These are phyloP conservation scores for Cryptocephalus moraei DNA, from an alignment of 2,888 invertebrate species.

Conservation along the genomic window DNA sequence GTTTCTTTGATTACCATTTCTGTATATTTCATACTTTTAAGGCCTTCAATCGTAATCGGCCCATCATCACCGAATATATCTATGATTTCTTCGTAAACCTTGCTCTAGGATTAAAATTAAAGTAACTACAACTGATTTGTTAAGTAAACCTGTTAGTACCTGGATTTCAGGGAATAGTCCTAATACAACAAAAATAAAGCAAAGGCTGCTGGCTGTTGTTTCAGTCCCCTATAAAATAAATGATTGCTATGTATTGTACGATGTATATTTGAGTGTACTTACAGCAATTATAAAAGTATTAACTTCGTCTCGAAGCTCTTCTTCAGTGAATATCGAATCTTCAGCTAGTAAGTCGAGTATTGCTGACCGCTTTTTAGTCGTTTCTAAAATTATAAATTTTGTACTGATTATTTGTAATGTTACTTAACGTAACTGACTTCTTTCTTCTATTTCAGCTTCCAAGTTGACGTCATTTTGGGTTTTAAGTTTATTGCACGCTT, in stretches of 20 bases:
- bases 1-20: slow-evolving; percentile 21
- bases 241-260: background rate
- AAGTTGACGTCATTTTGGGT: background rate
- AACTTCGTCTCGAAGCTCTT: slow-evolving; percentile 33
- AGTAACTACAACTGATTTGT: background rate
- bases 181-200: slow-evolving; percentile 22
- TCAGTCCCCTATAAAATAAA: slow-evolving; percentile 15
- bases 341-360: slow-evolving; percentile 10
- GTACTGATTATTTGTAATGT: background rate
- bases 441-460: slow-evolving; percentile 4
- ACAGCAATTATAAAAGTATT: slow-evolving; percentile 46
- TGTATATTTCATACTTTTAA: slow-evolving; percentile 16
- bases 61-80: slow-evolving; percentile 7
- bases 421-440: background rate
- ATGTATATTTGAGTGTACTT: slow-evolving; percentile 18
- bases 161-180: slow-evolving; percentile 12
- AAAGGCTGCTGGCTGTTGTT: slow-evolving; percentile 23
- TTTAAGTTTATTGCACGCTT: slow-evolving; percentile 1
- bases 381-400: background rate
- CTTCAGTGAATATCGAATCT: slow-evolving; percentile 7
- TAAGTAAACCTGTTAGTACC: slow-evolving; percentile 1
- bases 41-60: slow-evolving; percentile 7
- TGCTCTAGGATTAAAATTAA: slow-evolving; percentile 2
- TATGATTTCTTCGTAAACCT: slow-evolving; percentile 9
- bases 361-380: slow-evolving; percentile 1